Evolutionary conservation across 2,797 vertebrate genomes (phyloP), one percentile per base, ranked within the genome.

Genomic region (Jordanella pulchra): DNA sequence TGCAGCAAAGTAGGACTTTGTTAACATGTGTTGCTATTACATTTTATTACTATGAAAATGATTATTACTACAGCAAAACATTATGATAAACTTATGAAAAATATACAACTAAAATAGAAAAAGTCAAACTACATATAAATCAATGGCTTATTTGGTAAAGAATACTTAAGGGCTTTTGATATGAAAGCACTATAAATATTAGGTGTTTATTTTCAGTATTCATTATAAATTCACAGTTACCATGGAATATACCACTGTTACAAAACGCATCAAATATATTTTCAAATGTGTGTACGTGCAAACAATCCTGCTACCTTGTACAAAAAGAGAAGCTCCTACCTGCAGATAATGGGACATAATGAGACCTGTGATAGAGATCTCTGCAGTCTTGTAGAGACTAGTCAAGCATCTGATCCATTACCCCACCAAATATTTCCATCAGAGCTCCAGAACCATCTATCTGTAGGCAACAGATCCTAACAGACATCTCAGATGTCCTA

Each of bases 321-420:
- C 53, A 3, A 18, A 7, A 25, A 7, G 63, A 74, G 70, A 67
- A 15, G 78, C 60, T 30, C 64, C 78, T 60, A 61, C 48, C 7
- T 81, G 70, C 50, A 4, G 1, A 45, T 61, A 21, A 66, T 50
- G 14, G 15, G 23, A 25, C 7, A 32, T 27, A 35, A 18, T 39
- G 25, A 72, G 28, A 68, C 13, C 50, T 61, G 42, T 69, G 39
- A 54, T 51, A 42, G 17, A 69, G 42, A 54, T 70, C 47, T n/a
- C 65, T 30, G 25, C 42, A 7, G 32, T 54, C 35, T 58, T 85
- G 86, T 76, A 69, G 51, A 77, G 72, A 80, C 82, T 45, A 77
- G 85, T 30, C 21, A 23, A 71, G 12, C 25, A 23, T 70, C 27
- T 79, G 66, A 30, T 0, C 0, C 27, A 77, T 71, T 4, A 66